Base-by-base conservation (phyloP, 64 coral and sea anemone genomes). In the Actinia tenebrosa region DNA sequence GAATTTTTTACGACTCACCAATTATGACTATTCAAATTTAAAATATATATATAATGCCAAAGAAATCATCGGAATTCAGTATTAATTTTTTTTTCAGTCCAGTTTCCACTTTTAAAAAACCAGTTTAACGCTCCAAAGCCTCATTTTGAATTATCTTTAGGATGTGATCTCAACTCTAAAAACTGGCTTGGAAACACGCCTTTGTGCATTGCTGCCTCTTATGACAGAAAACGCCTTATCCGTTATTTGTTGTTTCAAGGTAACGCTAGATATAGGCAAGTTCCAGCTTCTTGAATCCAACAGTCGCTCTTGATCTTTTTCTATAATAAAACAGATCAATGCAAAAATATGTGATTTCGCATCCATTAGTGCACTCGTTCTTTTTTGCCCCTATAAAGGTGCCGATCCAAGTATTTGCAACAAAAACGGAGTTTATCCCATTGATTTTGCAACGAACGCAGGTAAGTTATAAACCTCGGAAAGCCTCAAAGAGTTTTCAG, bases 161-260 rank as follows among this genome's bases (percentile, higher is more conserved):
- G 94, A 45, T 95, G 94, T 61, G 80, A 95, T 83, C 86, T 95
- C 30, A 95, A 95, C 78, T 86, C 80, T 2, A 92, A 84, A 87
- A 95, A 95, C 56, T 95, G 94, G 94, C 77, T 89, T 78, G 94
- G 94, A 64, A 95, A 92, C 86, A 95, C 94, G 26, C 94, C 94
- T 16, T 56, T 95, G 16, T 86, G 47, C 43, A 89, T 95, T 25
- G 94, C 94, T 83, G 94, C 94, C 16, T 92, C 94, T 56, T 91
- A 88, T 80, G 94, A 89, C 46, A 95, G 92, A 75, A 79, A 72
- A 75, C 87, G 72, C 62, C 64, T 95, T 78, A 83, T 95, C 55
- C 87, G 84, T 22, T 89, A 89, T 83, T 83, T 95, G 17, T 62
- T 95, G 22, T 82, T 84, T 45, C 63, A 89, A 89, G 94, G 94